These are phyloP conservation scores for Synanthedon vespiformis DNA, from an alignment of 2,888 invertebrate genomes.

Conservation along the genomic window DNA sequence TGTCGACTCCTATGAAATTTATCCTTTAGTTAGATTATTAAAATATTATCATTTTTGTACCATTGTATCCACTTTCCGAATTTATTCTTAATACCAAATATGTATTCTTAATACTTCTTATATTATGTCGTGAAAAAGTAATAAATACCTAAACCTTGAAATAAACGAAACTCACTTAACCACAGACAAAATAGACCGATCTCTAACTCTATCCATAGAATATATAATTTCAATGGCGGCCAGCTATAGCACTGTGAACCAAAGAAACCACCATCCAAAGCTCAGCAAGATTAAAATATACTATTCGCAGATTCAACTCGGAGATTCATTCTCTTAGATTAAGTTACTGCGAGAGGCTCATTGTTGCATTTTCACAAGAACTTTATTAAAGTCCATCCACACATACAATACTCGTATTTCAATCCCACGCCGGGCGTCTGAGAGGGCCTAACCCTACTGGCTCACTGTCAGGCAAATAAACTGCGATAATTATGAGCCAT, in stretches of 20 bases:
- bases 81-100: no score
- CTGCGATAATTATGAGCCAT: constrained; percentile 33
- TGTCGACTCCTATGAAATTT: no score
- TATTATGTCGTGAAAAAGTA: no score
- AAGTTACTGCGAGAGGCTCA: constrained; percentile 42
- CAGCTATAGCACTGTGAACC: constrained; percentile 8
- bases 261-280: constrained; percentile 3
- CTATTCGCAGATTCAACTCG: constrained; percentile 42
- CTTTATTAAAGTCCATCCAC: constrained; percentile 52
- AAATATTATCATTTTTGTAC: no score
- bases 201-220: no score
- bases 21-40: no score
- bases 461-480: constrained; percentile 38
- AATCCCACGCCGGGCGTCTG: constrained; percentile 30
- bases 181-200: background rate
- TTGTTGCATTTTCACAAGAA: constrained; percentile 53
- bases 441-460: constrained; percentile 17
- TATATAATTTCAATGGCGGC: background rate
- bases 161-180: background rate
- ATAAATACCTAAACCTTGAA: no score
- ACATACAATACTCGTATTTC: constrained; percentile 32
- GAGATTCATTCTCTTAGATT: constrained; percentile 53
- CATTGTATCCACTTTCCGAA: no score
- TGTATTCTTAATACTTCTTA: no score
- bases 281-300: constrained; percentile 32